Evolutionary conservation across 1,140 invertebrate genomes (phyloP).

Genomic region (Bradynema listronoti): DNA sequence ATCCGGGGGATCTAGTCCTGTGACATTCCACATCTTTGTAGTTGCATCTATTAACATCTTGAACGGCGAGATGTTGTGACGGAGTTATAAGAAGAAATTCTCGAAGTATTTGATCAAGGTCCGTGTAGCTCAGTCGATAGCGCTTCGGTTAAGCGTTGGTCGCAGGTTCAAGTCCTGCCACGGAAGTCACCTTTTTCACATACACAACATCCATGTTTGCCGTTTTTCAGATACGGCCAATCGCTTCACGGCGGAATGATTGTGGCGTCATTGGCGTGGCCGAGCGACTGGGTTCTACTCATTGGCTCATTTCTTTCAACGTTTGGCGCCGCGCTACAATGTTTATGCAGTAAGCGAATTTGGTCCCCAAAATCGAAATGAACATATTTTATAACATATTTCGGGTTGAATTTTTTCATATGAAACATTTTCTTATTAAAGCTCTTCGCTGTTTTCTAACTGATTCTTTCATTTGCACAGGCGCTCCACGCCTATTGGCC

Average conservation of each 20-base stretch:
- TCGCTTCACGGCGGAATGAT: constrained; percentile 53
- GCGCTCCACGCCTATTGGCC: constrained; percentile 64
- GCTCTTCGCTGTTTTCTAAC: not conserved
- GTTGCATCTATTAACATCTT: too few species aligned
- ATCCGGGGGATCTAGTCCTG: too few species aligned
- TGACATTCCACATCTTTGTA: too few species aligned
- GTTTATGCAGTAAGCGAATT: constrained; percentile 63
- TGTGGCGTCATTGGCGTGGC: constrained; percentile 53
- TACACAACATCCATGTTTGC: too few species aligned
- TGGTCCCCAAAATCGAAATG: not conserved
- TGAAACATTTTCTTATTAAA: not conserved
- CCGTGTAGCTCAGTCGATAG: too few species aligned
- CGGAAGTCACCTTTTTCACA: too few species aligned
- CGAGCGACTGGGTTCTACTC: constrained; percentile 87
- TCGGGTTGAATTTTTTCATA: not conserved
- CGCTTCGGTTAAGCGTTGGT: not conserved
- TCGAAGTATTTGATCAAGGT: too few species aligned
- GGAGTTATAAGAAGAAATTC: too few species aligned
- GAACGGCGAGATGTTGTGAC: too few species aligned
- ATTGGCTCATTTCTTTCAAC: constrained; percentile 95
- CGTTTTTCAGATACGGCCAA: constrained; percentile 41
- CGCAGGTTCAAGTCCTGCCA: too few species aligned
- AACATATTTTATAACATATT: not conserved
- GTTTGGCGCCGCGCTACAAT: constrained; percentile 91
- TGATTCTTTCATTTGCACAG: constrained; percentile 43